Base-by-base conservation (phyloP, 2,888 invertebrate species). In the Callyntrura guangdongensis region DNA sequence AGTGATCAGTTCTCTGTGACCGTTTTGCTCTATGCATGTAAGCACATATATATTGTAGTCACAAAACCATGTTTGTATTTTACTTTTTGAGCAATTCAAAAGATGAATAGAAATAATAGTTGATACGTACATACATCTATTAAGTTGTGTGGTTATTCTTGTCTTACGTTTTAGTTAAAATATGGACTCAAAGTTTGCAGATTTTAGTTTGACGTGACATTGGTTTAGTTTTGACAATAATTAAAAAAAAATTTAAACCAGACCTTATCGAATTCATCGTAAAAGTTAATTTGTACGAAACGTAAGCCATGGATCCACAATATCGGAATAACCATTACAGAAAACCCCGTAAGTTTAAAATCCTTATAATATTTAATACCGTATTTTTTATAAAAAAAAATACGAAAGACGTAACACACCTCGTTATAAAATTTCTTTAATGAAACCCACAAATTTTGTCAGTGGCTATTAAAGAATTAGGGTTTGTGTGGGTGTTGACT, bases 281-380 rank as follows among this genome's bases (percentile, higher is more conserved):
- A 22, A 67, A 45, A 45, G 9, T 20, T 45, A 5, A 72, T 45
- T 8, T 17, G 45, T n/a, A 5, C 3, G 17, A n/a, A 25, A 25
- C 11, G 67, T 14, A 22, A 82, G 59, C 36, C 11, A 88, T 82
- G 82, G 90, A 86, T 61, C 45, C 22, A 11, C 69, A 86, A 25
- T 90, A 85, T 25, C 11, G 22, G 25, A 12, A n/a, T 17, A 82
- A 86, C 49, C 90, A 90, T 53, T 20, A 25, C 5, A 36, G 53
- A 49, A 82, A n/a, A 74, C 90, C 90, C 5, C 90, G 90, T 90
- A 86, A 90, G 90, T 59, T 61, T 17, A 53, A 53, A 53, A 53
- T 5, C 3, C 6, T 36, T 36, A 36, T 4, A 2, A 4, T 36
- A 36, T 36, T 6, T 36, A n/a, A 36, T 36, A 6, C 2, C 36